Evolutionary conservation across 92 coral and sea anemone species (phyloP).

Genomic region (Palythoa heliodiscus): DNA sequence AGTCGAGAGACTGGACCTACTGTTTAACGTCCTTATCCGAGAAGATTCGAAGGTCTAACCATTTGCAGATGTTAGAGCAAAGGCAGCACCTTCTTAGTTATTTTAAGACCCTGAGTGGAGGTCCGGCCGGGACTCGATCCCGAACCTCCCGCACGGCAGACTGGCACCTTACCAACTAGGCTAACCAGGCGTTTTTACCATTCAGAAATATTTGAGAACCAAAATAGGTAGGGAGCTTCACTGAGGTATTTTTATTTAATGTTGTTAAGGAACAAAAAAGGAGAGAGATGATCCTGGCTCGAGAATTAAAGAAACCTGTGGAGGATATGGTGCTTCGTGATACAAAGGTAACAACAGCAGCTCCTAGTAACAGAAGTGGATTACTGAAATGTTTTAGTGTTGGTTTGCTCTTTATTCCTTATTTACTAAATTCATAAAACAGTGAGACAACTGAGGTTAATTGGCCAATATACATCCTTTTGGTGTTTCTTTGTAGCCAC

Average conservation of each 20-base stretch:
- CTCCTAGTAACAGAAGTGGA: too few relatives aligned
- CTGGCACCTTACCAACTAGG: too few relatives aligned
- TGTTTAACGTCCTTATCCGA: too few relatives aligned
- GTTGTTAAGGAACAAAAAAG: constrained; percentile 88
- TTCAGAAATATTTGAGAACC: background rate
- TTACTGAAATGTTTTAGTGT: too few relatives aligned
- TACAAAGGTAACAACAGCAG: constrained; percentile 73
- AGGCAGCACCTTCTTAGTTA: too few relatives aligned
- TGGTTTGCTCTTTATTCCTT: background rate
- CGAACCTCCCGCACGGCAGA: too few relatives aligned
- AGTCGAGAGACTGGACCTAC: too few relatives aligned
- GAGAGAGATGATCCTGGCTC: constrained; percentile 93
- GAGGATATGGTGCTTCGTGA: constrained; percentile 98
- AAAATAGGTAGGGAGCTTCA: background rate
- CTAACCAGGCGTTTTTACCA: background rate
- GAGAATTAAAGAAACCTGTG: constrained; percentile 94
- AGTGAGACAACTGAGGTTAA: too few relatives aligned
- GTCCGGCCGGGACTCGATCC: too few relatives aligned
- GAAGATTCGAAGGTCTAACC: too few relatives aligned
- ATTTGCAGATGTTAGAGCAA: too few relatives aligned
- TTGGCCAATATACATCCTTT: background rate
- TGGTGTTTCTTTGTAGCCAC: constrained; percentile 50
- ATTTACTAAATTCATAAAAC: background rate
- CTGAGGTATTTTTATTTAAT: background rate
- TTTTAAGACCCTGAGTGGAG: too few relatives aligned